Base-by-base conservation (phyloP, 1,140 invertebrate genomes). In the Drosophila simulans region DNA sequence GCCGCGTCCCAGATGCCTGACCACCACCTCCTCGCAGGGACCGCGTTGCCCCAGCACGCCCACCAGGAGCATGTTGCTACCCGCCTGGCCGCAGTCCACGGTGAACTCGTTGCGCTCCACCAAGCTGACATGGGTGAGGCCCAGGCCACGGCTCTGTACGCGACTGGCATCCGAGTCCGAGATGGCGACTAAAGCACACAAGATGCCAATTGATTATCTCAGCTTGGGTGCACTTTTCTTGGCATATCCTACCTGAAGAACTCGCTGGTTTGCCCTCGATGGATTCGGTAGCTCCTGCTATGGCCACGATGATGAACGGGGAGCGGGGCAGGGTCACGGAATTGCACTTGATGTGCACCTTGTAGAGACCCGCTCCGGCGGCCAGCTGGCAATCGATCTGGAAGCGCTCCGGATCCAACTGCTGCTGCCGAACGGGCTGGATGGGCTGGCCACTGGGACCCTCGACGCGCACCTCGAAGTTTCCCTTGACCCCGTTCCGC, bases 291-390 rank as follows among this genome's bases (percentile, higher is more conserved):
- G 95, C 95, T 5, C 97, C 97, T 5, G 76, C 74, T 27, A 92
- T 92, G 31, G 79, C 96, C 58, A 97, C 95, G 13, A 98, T 94
- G 45, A 96, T 94, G 92, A 95, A 97, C 0, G 97, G 97, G 63
- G 96, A 97, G 34, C 95, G 96, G 39, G 96, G 95, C 93, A 98
- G 97, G 91, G 97, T 96, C 53, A 97, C 96, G 5, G 96, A 96
- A 91, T 98, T 97, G 92, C 97, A 97, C 80, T 97, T 97, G 8
- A 97, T 94, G 84, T 98, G 96, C 39, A 98, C 95, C 83, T 96
- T 95, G 92, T 98, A 97, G 27, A 97, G 94, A n/a, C 97, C 97
- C 82, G 97, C 97, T 89, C 98, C 94, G 42, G 95, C 94, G 45
- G 95, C 94, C 1, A 97, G 95, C 91, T 97, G 95, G 88, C 98